Evolutionary conservation across 2,113 vertebrate genomes (phyloP), one percentile per base, ranked within the genome.

Genomic region (Xiphophorus maculatus): DNA sequence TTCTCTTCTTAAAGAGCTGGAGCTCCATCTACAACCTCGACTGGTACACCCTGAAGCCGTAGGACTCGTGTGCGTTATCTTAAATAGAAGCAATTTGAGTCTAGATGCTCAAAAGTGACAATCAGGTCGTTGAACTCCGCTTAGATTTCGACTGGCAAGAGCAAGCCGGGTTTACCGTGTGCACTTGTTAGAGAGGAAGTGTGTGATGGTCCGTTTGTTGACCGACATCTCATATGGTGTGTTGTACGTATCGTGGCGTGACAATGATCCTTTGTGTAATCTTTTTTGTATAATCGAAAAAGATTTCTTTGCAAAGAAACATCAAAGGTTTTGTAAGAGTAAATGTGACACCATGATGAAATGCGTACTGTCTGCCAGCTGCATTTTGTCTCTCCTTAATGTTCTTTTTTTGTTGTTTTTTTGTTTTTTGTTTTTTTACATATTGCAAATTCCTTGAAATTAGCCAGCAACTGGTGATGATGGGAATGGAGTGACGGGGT

Each of bases 1-100:
- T 86, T 92, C 93, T 94, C 91, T 91, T 93, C 87, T 90, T 89
- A 93, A 95, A 93, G 88, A 84, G 22, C 80, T 93, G 90, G 88
- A 90, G 81, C 60, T 1, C 75, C 84, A 69, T 76, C 80, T 79
- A 63, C 76, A 61, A 54, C 70, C 71, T 88, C 89, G 89, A 81
- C 86, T 90, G 75, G 84, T 88, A 84, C 71, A 77, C 74, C 76
- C 69, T 68, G 68, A 90, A 81, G 70, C 84, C 91, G 69, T 40
- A 0, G 84, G 87, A 83, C 84, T 84, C 66, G 4, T 35, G 76
- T 71, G 64, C 81, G 81, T 58, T 8, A 58, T 58, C 22, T 58
- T 58, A 58, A 54, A 54, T 22, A 6, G 6, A 25, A 25, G 6
- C 19, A 82, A 73, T 76, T 37, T 14, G 67, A 82, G 80, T 89